Percentiles rank a stretch among this genome's conserved stretches.
These are phyloP conservation scores for Chromis chromis DNA, from an alignment of 2,797 vertebrate genomes.

Conservation along the genomic window DNA sequence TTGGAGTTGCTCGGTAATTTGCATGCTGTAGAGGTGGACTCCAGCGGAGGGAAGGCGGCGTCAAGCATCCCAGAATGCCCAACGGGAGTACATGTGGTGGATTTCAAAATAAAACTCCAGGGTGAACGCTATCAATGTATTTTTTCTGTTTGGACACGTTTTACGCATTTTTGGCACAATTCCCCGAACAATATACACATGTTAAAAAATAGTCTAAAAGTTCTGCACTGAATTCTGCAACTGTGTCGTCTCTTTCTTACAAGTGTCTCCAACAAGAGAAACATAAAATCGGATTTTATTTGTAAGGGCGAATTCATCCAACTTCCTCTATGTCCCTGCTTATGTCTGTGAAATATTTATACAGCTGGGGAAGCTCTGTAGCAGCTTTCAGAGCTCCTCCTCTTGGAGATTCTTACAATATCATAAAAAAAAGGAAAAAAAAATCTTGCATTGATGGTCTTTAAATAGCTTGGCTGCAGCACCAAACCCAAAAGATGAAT, in stretches of 20 bases:
- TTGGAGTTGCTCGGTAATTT: constrained; percentile 71
- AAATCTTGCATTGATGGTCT: constrained; percentile 54
- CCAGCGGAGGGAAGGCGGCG: background rate
- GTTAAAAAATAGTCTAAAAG: too few relatives aligned
- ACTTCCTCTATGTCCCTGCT: constrained; percentile 19
- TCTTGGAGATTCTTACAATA: constrained; percentile 52
- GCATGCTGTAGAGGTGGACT: constrained; percentile 74
- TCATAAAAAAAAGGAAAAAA: constrained; percentile 13
- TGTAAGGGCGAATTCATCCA: background rate
- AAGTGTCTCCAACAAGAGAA: background rate
- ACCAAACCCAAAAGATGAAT: constrained; percentile 13
- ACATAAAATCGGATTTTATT: background rate
- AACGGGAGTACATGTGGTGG: accelerated
- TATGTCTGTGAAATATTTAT: background rate
- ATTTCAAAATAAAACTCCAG: constrained; percentile 61
- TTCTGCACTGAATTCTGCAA: too few relatives aligned
- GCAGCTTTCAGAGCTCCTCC: constrained; percentile 61
- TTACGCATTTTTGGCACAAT: background rate
- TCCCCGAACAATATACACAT: too few relatives aligned
- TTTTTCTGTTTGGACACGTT: background rate
- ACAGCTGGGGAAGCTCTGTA: constrained; percentile 31
- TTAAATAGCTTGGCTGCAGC: constrained; percentile 65
- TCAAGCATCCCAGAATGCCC: accelerated
- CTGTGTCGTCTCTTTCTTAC: background rate
- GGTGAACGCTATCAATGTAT: background rate